phyloP scores from a whole-genome alignment of 2,888 invertebrate species.

The Diaphora mendica region DNA sequence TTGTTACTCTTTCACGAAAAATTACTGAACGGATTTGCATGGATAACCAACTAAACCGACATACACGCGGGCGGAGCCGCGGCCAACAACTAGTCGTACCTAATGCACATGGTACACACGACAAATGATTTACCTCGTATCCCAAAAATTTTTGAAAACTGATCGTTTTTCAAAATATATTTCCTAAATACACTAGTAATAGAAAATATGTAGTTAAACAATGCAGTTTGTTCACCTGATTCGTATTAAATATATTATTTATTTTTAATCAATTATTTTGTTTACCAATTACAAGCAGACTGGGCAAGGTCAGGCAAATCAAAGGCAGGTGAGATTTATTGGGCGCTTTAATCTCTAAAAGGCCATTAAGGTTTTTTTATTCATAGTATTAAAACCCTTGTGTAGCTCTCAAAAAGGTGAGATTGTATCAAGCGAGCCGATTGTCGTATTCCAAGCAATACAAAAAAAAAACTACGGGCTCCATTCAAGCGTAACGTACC shows the following conservation, averaged over 20 bases:
- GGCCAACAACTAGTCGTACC: too few species aligned
- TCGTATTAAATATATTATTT: background rate
- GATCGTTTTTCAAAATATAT: background rate
- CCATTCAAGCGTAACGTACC: background rate
- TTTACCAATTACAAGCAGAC: background rate
- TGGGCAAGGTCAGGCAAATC: background rate
- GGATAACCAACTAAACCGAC: too few species aligned
- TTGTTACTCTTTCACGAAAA: too few species aligned
- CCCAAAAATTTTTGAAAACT: background rate
- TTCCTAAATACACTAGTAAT: background rate
- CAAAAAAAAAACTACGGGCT: background rate
- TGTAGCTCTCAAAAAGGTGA: background rate
- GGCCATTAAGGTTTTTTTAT: background rate
- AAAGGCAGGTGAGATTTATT: background rate
- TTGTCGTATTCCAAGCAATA: background rate
- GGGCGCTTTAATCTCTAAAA: background rate
- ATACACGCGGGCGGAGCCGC: too few species aligned
- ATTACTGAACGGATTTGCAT: too few species aligned
- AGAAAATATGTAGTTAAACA: background rate
- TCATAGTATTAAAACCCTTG: background rate
- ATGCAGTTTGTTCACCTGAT: background rate
- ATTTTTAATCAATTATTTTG: background rate
- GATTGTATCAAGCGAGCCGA: background rate
- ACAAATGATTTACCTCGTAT: background rate
- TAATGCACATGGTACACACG: too few species aligned